phyloP scores from a whole-genome alignment of 2,888 invertebrate species.

The Mythimna vitellina region DNA sequence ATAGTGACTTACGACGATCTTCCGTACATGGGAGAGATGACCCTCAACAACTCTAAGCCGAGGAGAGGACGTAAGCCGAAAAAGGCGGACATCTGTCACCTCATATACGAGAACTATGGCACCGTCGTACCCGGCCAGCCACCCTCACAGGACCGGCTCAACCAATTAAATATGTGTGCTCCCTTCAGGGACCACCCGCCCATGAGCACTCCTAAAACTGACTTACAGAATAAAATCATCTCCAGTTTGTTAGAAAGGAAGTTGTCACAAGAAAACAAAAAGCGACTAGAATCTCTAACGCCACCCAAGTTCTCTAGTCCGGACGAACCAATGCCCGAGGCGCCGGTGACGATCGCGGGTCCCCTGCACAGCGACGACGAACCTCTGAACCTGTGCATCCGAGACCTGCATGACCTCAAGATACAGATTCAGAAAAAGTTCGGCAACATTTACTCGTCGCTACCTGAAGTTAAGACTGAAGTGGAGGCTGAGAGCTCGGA shows the following conservation, averaged over 20 bases:
- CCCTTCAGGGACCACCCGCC: conserved; percentile 74
- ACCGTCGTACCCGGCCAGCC: conserved; percentile 95
- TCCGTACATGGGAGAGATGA: conserved; percentile 98
- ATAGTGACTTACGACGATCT: conserved; percentile 95
- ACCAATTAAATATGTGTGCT: conserved; percentile 71
- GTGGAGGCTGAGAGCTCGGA: conserved; percentile 88
- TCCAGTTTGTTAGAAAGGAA: conserved; percentile 93
- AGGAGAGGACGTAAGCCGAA: conserved; percentile 97
- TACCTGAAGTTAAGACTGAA: conserved; percentile 91
- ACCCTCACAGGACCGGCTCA: conserved; percentile 86
- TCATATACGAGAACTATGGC: conserved; percentile 97
- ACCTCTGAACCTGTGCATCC: conserved; percentile 95
- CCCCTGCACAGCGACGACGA: conserved; percentile 90
- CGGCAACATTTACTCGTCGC: conserved; percentile 91
- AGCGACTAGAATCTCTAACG: conserved; percentile 80
- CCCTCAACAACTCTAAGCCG: conserved; percentile 96
- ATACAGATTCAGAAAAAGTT: conserved; percentile 92
- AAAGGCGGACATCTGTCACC: conserved; percentile 97
- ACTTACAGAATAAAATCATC: conserved; percentile 93
- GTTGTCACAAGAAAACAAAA: conserved; percentile 92
- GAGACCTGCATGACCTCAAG: conserved; percentile 93
- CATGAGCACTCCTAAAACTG: conserved; percentile 88
- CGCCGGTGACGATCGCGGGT: conserved; percentile 78
- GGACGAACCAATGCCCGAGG: conserved; percentile 81
- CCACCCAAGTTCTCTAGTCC: conserved; percentile 81